phyloP scores from a whole-genome alignment of 2,113 vertebrate species.

The Pachyramphus minor region DNA sequence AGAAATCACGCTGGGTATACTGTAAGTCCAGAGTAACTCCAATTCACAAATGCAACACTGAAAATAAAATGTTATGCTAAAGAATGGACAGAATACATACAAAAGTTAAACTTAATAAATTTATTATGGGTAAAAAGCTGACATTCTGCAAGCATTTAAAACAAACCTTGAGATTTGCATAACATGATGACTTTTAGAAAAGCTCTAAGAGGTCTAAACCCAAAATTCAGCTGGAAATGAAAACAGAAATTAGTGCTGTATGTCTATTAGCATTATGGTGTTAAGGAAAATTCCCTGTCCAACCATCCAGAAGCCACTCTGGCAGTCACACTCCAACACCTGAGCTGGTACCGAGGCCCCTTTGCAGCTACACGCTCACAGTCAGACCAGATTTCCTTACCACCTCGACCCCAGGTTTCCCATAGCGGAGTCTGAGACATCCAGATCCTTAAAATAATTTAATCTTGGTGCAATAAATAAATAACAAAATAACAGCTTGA shows the following conservation, averaged over 20 bases:
- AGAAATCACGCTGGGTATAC: neutral
- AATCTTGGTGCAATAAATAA: neutral
- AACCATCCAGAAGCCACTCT: neutral
- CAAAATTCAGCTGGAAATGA: neutral
- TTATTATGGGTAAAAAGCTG: neutral
- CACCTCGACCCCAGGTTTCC: fast-evolving
- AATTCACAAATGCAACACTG: neutral
- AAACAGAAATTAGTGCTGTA: neutral
- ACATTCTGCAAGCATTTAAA: neutral
- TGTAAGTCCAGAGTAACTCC: neutral
- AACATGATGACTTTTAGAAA: neutral
- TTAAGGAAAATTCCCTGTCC: neutral
- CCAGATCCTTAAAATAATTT: neutral
- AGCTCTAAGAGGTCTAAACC: neutral
- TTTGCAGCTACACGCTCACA: neutral
- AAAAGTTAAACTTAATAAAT: neutral
- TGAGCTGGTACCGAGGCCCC: fast-evolving
- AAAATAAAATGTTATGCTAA: neutral
- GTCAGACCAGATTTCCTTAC: neutral
- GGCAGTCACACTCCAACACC: neutral
- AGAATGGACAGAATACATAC: neutral
- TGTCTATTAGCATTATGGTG: neutral
- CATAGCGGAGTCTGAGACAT: neutral
- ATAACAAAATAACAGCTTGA: neutral
- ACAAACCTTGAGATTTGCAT: neutral